phyloP scores from a whole-genome alignment of 2,888 invertebrate species.

The Ernsta delagoae region DNA sequence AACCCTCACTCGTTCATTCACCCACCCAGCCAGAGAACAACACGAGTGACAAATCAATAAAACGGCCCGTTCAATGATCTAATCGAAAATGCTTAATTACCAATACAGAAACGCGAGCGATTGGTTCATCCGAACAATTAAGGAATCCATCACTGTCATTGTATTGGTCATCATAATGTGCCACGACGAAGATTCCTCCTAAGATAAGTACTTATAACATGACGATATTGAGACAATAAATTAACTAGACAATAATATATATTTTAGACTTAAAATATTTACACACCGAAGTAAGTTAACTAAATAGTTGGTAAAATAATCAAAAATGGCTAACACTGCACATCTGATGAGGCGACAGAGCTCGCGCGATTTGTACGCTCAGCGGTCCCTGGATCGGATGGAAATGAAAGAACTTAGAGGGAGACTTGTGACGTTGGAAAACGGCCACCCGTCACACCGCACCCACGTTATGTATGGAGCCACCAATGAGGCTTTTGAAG shows the following conservation, averaged over 20 bases:
- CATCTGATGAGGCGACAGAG: constrained; percentile 95
- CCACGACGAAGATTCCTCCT: constrained; percentile 67
- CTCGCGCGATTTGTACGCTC: constrained; percentile 92
- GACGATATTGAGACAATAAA: constrained; percentile 48
- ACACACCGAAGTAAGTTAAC: too few relatives aligned
- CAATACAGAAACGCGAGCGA: constrained; percentile 31
- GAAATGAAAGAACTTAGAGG: constrained; percentile 95
- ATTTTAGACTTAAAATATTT: too few relatives aligned
- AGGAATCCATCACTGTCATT: constrained; percentile 53
- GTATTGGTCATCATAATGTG: constrained; percentile 68
- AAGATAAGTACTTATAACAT: constrained; percentile 46
- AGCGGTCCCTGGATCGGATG: constrained; percentile 92
- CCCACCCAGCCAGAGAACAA: constrained; percentile 42
- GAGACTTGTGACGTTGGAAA: constrained; percentile 90
- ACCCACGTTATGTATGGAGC: constrained; percentile 90
- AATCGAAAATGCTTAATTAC: constrained; percentile 27
- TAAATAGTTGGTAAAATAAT: constrained; percentile 32
- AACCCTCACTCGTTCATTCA: constrained; percentile 30
- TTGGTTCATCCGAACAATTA: neutral
- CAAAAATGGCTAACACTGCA: constrained; percentile 94
- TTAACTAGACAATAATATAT: constrained; percentile 38
- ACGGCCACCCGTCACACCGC: constrained; percentile 80
- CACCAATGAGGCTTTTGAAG: constrained; percentile 92
- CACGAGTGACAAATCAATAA: constrained; percentile 44
- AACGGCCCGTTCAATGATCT: constrained; percentile 12